Evolutionary conservation across 2,113 vertebrate species (phyloP), one percentile per base, ranked within the genome.

Genomic region (Perccottus glenii): DNA sequence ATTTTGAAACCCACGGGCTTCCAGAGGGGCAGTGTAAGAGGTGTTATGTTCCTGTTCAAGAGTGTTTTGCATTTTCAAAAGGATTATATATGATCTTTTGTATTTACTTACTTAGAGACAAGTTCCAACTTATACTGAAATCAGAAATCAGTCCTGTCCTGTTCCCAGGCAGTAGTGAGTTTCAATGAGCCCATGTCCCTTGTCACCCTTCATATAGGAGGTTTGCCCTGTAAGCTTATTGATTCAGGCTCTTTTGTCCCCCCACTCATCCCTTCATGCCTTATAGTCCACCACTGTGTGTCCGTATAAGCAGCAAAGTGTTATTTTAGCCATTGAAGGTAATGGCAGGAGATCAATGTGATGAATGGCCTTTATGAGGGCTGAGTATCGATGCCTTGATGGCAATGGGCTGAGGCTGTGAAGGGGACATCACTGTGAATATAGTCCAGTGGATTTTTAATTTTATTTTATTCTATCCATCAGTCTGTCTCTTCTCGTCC

Each of bases 291-390:
- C 47, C 58, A 62, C 63, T 36, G 35, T 59, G 35, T 63, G 60
- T 64, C 78, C 71, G 74, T 79, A 74, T 56, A 60, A 79, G 84
- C 78, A 48, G 47, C 75, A 73, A 73, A 76, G 60, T 84, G 81
- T 88, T 84, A 78, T 88, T 85, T 89, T 88, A 77, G 78, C 75
- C 77, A 80, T 82, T 80, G 82, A 85, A 65, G 77, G 79, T 88
- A 90, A 88, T 86, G 85, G 75, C 77, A 83, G 82, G 73, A 73
- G 77, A 88, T 91, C 86, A 82, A 88, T 91, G 81, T 88, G 86
- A 90, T 88, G 87, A 85, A 87, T 89, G 85, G 82, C 73, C 81
- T 87, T 88, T 83, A 82, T 84, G 84, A 83, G 75, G 77, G 79
- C 56, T 73, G 42, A 64, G 66, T 86, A 85, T 88, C 55, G 83